Percentiles rank a stretch among this genome's conserved stretches.
Evolutionary conservation across 1,140 invertebrate species (phyloP).

Genomic region (Procambarus virginalis): DNA sequence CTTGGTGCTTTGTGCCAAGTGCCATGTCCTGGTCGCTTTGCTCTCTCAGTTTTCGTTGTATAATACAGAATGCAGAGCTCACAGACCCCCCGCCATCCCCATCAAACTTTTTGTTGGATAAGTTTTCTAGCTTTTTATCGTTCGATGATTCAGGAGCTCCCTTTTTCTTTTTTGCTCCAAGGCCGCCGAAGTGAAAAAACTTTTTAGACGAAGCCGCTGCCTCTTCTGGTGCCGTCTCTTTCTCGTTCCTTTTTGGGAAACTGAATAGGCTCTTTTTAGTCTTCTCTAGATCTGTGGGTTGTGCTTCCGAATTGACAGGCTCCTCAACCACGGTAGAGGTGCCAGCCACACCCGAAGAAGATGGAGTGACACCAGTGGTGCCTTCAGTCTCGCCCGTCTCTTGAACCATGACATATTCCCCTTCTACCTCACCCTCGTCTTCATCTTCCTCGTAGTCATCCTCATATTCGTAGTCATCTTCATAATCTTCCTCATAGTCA

Average conservation of each 20-base stretch:
- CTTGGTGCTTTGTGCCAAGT: not conserved
- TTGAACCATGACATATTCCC: conserved; percentile 51
- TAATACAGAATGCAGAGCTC: conserved; percentile 23
- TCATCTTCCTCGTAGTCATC: conserved; percentile 40
- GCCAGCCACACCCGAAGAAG: not conserved
- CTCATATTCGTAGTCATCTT: conserved; percentile 56
- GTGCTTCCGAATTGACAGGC: conserved; percentile 31
- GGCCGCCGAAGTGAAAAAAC: conserved; percentile 66
- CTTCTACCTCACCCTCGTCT: conserved; percentile 54
- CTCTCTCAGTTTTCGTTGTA: not conserved
- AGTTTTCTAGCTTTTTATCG: conserved; percentile 13
- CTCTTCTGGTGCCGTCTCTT: conserved; percentile 37
- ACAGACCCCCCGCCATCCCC: conserved; percentile 29
- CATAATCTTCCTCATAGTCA: conserved; percentile 54
- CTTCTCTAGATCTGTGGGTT: conserved; percentile 10
- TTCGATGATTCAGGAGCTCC: conserved; percentile 28
- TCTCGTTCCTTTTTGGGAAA: conserved; percentile 45
- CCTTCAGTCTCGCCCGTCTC: not conserved
- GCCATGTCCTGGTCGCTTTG: not conserved
- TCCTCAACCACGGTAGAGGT: conserved; percentile 29
- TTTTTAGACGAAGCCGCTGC: conserved; percentile 28
- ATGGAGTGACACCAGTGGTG: not conserved
- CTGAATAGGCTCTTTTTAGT: conserved; percentile 35
- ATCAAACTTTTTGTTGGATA: conserved; percentile 16
- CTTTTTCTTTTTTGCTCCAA: conserved; percentile 64